Percentiles rank a stretch among this genome's conserved stretches.
Conservation (phyloP, 1,140 invertebrate genomes). For the silkworm (Bombyx mori) region ASM3026992v2 NC_085114.1:15544501-15545000, state of each 20-base stretch:
- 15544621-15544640: conserved; percentile 94
- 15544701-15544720: no score
- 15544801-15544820: no score
- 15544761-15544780: no score
- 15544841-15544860: no score
- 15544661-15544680: no score
- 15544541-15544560: conserved; percentile 95
- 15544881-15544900: conserved; percentile 94
- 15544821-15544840: no score
- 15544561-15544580: conserved; percentile 89
- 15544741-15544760: no score
- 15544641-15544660: conserved; percentile 87
- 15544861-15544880: conserved; percentile 14
- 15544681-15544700: no score
- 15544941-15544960: conserved; percentile 92
- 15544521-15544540: conserved; percentile 80
- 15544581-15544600: conserved; percentile 83
- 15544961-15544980: conserved; percentile 97
- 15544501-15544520: no score
- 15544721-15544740: no score
- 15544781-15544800: no score
- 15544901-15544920: conserved; percentile 99
- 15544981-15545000: conserved; percentile 93
- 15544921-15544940: conserved; percentile 90
- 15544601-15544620: conserved; percentile 92